A percentile compares a stretch with the other conserved stretches of the same genome.
Evolutionary conservation across 2,888 invertebrate genomes (phyloP).

Genomic region (Pyrochroa serraticornis): DNA sequence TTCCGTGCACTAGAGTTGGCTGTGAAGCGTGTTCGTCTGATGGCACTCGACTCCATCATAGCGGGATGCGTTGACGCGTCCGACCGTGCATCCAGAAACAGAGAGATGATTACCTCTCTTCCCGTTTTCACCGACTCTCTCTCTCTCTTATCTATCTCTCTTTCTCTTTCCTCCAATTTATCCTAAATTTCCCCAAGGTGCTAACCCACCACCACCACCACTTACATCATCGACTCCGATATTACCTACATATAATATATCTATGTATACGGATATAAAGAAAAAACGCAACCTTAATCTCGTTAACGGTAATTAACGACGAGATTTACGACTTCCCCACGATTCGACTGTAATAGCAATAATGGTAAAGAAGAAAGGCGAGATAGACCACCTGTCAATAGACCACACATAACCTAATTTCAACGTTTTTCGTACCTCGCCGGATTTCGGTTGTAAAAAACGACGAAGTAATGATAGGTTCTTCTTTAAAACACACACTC

Average conservation of each 20-base stretch:
- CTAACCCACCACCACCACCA: no score
- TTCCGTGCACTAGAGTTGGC: no score
- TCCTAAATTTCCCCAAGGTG: no score
- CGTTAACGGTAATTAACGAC: background rate
- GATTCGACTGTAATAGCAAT: conserved; percentile 15
- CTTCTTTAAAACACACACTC: conserved; percentile 21
- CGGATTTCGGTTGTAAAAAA: conserved; percentile 18
- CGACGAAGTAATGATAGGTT: conserved; percentile 29
- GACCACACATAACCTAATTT: conserved; percentile 24
- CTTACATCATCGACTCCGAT: no score
- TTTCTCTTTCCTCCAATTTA: background rate
- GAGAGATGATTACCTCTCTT: conserved; percentile 44
- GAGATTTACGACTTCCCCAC: conserved; percentile 24
- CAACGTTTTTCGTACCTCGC: conserved; percentile 19
- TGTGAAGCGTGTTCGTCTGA: no score
- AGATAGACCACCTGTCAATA: conserved; percentile 29
- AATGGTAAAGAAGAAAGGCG: conserved; percentile 9
- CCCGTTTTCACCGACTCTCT: conserved; percentile 36
- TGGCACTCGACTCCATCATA: conserved; percentile 31
- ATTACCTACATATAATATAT: no score
- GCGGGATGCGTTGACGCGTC: conserved; percentile 36
- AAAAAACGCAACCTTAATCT: background rate
- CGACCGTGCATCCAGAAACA: conserved; percentile 36
- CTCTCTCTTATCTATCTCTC: no score
- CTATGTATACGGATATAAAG: no score